These are phyloP conservation scores for Misgurnus mizolepis DNA, from an alignment of 2,113 vertebrate species.

Conservation along the genomic window DNA sequence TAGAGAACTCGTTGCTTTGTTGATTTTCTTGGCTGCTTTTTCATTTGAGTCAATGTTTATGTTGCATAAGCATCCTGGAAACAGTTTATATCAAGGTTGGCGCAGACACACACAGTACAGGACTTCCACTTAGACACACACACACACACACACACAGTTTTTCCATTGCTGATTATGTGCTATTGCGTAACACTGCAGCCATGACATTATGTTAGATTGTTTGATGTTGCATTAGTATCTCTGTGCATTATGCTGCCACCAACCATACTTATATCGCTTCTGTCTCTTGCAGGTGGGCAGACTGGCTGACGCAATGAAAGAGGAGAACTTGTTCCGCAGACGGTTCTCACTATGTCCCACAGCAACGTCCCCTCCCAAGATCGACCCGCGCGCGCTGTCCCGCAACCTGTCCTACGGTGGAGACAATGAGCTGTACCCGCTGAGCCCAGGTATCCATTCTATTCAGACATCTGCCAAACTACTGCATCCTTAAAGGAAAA, in stretches of 20 bases:
- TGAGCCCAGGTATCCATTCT: constrained; percentile 81
- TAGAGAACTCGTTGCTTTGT: background rate
- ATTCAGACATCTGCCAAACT: constrained; percentile 13
- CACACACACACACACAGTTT: constrained; percentile 4
- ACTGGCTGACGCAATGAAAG: constrained; percentile 88
- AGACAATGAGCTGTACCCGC: constrained; percentile 82
- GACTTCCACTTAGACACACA: background rate
- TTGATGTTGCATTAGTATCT: constrained; percentile 11
- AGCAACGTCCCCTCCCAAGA: constrained; percentile 84
- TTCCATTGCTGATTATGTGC: background rate
- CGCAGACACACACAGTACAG: background rate
- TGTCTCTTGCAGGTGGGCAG: constrained; percentile 78
- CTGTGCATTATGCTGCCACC: background rate
- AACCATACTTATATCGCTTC: constrained; percentile 7
- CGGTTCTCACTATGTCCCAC: constrained; percentile 89
- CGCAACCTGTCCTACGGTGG: constrained; percentile 85
- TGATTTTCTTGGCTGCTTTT: background rate
- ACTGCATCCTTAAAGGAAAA: too few species aligned
- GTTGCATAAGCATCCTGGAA: constrained; percentile 22
- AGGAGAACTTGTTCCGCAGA: constrained; percentile 89
- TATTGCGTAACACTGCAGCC: background rate
- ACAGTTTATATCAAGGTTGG: background rate
- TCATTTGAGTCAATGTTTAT: background rate
- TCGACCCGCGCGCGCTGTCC: constrained; percentile 81
- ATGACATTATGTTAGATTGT: background rate